Evolutionary conservation across 2,888 invertebrate genomes (phyloP), one percentile per base, ranked within the genome.

Genomic region (Pandemis corylana): DNA sequence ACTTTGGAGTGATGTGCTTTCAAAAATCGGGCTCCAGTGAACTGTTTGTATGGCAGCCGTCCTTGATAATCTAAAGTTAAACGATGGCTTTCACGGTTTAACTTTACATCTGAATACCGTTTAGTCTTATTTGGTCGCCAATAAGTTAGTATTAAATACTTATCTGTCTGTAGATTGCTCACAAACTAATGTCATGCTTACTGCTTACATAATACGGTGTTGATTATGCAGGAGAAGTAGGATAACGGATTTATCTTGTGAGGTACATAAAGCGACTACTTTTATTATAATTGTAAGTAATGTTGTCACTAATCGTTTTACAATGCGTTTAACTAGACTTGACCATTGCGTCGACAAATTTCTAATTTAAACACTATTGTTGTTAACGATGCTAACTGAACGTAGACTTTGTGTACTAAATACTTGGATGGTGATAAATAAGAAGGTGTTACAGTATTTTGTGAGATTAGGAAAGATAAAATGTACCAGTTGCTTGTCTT

Each of bases 71-170:
- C 13, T 66, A 36, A n/a, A n/a, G n/a, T n/a, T n/a, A n/a, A 49
- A 13, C 66, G 36, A 51, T 51, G 42, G 9, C 20, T 42, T 20
- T 13, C n/a, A 28, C 53, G 61, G 59, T 63, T 61, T 51, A 62
- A 70, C 61, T 66, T 72, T 42, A 49, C 75, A 71, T 75, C 71
- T 67, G 75, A 70, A 75, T 75, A 75, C 53, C 61, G 67, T 75
- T 75, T 71, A 75, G 70, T 70, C 66, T 67, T 70, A 70, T 75
- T 75, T 75, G 75, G 75, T 67, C 15, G 46, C 70, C 75, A 71
- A 75, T 75, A 75, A 75, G 36, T 75, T 63, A 70, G 75, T 75
- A 62, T 67, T 75, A 36, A 71, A 67, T 42, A 10, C 10, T 56
- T 59, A 59, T 59, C 28, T 28, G 59, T 53, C 7, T 15, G 4